A percentile compares a stretch with the other conserved stretches of the same genome.
Evolutionary conservation across 1,140 invertebrate species (phyloP).

Genomic region (Bacillus rossius): DNA sequence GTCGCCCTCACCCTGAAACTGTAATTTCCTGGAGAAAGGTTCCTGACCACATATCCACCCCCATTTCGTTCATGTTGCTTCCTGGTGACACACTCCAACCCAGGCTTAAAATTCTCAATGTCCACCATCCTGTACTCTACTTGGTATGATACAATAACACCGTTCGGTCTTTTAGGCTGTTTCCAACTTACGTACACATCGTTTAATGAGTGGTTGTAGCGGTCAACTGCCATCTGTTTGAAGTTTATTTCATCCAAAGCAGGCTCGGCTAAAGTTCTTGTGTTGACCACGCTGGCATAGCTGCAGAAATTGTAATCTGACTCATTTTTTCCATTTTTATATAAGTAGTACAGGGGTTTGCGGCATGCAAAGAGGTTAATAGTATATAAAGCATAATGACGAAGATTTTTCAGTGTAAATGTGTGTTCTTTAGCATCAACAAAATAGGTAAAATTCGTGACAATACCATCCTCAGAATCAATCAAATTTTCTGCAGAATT

Average conservation of each 20-base stretch:
- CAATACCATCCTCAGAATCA: too few relatives aligned
- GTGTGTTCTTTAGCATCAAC: slow-evolving; percentile 26
- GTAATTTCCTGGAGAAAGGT: slow-evolving; percentile 57
- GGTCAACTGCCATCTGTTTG: slow-evolving; percentile 25
- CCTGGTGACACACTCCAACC: slow-evolving; percentile 42
- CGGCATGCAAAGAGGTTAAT: slow-evolving; percentile 49
- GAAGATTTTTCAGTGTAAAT: slow-evolving; percentile 36
- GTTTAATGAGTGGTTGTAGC: slow-evolving; percentile 2
- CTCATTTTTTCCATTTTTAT: slow-evolving; percentile 21
- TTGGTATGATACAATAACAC: slow-evolving; percentile 53
- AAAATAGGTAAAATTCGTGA: slow-evolving; percentile 27
- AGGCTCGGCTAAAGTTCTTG: slow-evolving; percentile 18
- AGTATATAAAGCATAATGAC: slow-evolving; percentile 44
- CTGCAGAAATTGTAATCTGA: slow-evolving; percentile 30
- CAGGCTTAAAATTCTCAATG: slow-evolving; percentile 20
- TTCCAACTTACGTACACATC: slow-evolving; percentile 49
- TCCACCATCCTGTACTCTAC: slow-evolving; percentile 47
- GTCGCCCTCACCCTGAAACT: slow-evolving; percentile 52
- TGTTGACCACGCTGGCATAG: slow-evolving; percentile 15
- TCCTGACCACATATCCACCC: slow-evolving; percentile 29
- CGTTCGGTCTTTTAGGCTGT: slow-evolving; percentile 54
- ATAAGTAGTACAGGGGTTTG: slow-evolving; percentile 1
- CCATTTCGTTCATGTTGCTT: slow-evolving; percentile 29
- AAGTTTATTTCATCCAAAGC: too few relatives aligned
- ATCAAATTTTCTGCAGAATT: too few relatives aligned